Evolutionary conservation across 2,113 vertebrate species (phyloP).

Genomic region (Copsychus sechellarum): DNA sequence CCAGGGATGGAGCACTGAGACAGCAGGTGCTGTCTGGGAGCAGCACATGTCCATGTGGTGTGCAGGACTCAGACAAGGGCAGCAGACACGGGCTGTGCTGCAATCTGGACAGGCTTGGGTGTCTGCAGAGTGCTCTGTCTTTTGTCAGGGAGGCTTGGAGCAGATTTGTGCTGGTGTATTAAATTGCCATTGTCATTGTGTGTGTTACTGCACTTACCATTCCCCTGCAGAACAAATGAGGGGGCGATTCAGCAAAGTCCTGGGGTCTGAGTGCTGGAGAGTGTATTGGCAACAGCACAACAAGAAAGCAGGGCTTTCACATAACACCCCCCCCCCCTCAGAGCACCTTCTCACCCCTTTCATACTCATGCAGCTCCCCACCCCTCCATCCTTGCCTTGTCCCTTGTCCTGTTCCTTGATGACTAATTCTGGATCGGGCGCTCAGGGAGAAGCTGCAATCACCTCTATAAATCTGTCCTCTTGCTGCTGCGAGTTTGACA

Average conservation of each 20-base stretch:
- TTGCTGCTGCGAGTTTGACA: background rate
- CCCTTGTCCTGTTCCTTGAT: background rate
- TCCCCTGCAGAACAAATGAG: background rate
- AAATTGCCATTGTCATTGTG: background rate
- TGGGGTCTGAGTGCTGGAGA: background rate
- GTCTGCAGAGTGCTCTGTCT: background rate
- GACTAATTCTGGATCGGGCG: background rate
- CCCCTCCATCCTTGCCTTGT: rapidly evolving
- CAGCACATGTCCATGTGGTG: rapidly evolving
- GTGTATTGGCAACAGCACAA: background rate
- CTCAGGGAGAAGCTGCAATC: background rate
- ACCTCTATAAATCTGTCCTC: slow-evolving; percentile 6
- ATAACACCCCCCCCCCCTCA: background rate
- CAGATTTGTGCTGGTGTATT: background rate
- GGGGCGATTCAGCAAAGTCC: background rate
- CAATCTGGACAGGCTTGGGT: background rate
- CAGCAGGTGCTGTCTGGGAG: background rate
- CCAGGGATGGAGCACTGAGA: background rate
- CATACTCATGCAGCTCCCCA: background rate
- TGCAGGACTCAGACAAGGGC: slow-evolving; percentile 12
- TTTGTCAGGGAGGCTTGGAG: background rate
- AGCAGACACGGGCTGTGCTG: background rate
- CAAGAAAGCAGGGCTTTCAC: background rate
- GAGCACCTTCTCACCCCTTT: background rate
- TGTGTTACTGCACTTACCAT: background rate